Evolutionary conservation across 2,888 invertebrate species (phyloP).

Genomic region (Merodon equestris): DNA sequence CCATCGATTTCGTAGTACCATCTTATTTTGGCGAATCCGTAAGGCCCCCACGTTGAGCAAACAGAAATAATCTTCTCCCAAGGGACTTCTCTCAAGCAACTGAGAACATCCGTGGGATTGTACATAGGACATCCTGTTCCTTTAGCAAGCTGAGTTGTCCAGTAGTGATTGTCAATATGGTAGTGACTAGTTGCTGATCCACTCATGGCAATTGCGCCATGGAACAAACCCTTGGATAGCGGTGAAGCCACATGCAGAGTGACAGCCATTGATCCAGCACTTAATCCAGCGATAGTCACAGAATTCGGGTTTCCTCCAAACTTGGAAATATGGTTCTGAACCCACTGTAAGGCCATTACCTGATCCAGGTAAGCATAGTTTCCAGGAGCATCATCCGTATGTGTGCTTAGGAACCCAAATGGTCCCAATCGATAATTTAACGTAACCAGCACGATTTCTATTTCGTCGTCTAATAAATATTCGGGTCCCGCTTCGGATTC

Average conservation of each 20-base stretch:
- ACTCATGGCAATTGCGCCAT: slow-evolving; percentile 84
- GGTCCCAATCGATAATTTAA: slow-evolving; percentile 76
- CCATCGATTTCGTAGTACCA: slow-evolving; percentile 82
- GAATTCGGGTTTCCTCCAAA: slow-evolving; percentile 84
- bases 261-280: slow-evolving; percentile 80
- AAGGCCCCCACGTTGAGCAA: slow-evolving; percentile 71
- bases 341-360: slow-evolving; percentile 83
- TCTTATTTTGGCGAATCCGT: slow-evolving; percentile 72
- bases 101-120: slow-evolving; percentile 79
- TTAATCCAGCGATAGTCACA: slow-evolving; percentile 83
- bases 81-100: slow-evolving; percentile 79
- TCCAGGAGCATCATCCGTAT: slow-evolving; percentile 82
- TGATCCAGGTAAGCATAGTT: slow-evolving; percentile 86
- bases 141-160: slow-evolving; percentile 83
- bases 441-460: too few species aligned
- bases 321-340: slow-evolving; percentile 81
- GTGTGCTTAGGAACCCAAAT: slow-evolving; percentile 82
- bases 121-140: slow-evolving; percentile 81
- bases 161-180: slow-evolving; percentile 79
- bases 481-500: too few species aligned
- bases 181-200: slow-evolving; percentile 81
- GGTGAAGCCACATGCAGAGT: slow-evolving; percentile 82
- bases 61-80: slow-evolving; percentile 72
- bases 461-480: too few species aligned
- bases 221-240: slow-evolving; percentile 83